Evolutionary conservation across 2,113 vertebrate genomes (phyloP).

Genomic region (Triplophysa siluroides): DNA sequence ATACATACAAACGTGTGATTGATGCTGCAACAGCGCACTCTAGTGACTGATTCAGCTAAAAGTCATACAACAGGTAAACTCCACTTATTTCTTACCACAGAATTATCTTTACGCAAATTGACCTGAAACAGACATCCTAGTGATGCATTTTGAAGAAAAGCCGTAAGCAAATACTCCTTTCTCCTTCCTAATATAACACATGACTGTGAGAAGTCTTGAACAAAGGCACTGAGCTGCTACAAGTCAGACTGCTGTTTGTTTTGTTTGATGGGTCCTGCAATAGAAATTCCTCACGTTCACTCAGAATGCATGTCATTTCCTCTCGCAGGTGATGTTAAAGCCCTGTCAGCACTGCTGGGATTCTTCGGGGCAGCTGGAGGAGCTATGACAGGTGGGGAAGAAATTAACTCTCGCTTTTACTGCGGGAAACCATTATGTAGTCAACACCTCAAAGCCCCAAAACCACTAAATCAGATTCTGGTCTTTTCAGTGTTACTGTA

Average conservation of each 20-base stretch:
- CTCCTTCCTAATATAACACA: conserved; percentile 22
- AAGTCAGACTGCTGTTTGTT: conserved; percentile 46
- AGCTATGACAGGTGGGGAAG: conserved; percentile 21
- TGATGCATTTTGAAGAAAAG: not conserved
- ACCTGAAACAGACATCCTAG: not conserved
- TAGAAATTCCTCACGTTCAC: conserved; percentile 65
- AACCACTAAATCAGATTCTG: not conserved
- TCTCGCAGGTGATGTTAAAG: conserved; percentile 4
- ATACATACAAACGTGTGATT: not conserved
- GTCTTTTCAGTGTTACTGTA: not conserved
- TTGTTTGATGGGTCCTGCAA: conserved; percentile 40
- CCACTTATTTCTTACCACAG: not conserved
- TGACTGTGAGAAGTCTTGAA: conserved; percentile 14
- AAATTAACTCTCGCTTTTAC: conserved; percentile 31
- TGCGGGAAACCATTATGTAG: conserved; percentile 2
- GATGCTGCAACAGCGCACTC: conserved; percentile 53
- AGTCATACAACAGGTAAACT: not conserved
- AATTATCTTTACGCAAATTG: not conserved
- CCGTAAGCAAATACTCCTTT: not conserved
- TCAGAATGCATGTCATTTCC: conserved; percentile 63
- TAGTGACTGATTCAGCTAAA: conserved; percentile 43
- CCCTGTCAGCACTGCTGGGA: not conserved
- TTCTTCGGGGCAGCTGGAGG: conserved; percentile 37
- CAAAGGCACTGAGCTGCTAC: not conserved
- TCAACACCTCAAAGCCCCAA: not conserved